Conservation (phyloP, 2,113 vertebrate genomes). For the Nansenia antarctica region DNA sequence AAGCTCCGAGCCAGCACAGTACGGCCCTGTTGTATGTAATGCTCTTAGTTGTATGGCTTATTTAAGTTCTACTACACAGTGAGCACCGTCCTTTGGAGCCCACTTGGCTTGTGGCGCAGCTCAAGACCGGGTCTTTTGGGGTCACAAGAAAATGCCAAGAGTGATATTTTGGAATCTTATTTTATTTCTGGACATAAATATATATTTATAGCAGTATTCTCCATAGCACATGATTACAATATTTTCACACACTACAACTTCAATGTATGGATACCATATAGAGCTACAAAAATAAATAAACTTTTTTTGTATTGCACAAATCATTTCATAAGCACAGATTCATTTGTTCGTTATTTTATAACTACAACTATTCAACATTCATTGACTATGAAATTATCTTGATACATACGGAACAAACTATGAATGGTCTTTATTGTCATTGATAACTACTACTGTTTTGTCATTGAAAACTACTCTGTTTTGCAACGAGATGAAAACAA, state of each 20-base stretch:
- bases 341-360: no score
- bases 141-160: neutral
- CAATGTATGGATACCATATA: neutral
- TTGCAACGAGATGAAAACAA: no score
- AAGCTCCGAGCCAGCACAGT: no score
- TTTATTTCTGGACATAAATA: conserved; percentile 41
- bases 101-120: no score
- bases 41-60: no score
- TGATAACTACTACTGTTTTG: no score
- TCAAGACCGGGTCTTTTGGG: no score
- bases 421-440: no score
- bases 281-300: conserved; percentile 54
- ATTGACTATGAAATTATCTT: neutral
- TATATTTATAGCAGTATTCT: conserved; percentile 11
- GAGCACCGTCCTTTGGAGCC: no score
- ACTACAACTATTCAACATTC: conserved; percentile 26
- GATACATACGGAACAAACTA: conserved; percentile 4
- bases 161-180: neutral
- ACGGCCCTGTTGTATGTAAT: no score
- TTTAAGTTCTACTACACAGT: no score
- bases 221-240: conserved; percentile 30
- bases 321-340: conserved; percentile 1
- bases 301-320: conserved; percentile 17
- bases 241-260: conserved; percentile 23
- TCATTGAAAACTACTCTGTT: no score